Conservation (phyloP, 2,113 vertebrate species). For the Protobothrops flavoviridis region DNA sequence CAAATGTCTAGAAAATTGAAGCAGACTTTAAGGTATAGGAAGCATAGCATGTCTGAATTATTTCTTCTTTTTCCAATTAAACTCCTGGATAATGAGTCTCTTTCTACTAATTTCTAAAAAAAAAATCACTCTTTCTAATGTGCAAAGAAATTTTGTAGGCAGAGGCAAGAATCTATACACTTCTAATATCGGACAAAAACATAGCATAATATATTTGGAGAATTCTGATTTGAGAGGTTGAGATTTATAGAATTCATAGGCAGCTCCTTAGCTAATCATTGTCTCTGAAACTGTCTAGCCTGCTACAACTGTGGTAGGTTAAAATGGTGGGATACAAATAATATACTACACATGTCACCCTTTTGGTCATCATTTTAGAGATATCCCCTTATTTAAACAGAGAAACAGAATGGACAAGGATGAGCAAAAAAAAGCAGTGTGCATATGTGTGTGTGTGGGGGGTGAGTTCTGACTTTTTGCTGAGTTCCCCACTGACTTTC, state of each 20-base stretch:
- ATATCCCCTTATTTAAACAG: not conserved
- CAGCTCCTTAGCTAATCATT: not conserved
- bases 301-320: not conserved
- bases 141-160: too few species aligned
- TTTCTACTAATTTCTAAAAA: not conserved
- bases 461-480: not conserved
- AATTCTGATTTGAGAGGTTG: not conserved
- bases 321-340: not conserved
- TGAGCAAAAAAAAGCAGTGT: not conserved
- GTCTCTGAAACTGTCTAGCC: not conserved
- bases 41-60: not conserved
- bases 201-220: not conserved
- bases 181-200: not conserved
- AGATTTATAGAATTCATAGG: not conserved
- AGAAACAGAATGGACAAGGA: not conserved
- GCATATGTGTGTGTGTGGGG: not conserved
- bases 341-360: not conserved
- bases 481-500: not conserved
- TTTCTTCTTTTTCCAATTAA: not conserved
- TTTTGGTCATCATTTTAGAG: not conserved
- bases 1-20: not conserved
- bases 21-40: not conserved
- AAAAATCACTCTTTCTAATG: not conserved
- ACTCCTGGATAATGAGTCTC: not conserved
- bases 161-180: not conserved